phyloP scores from a whole-genome alignment of 1,140 invertebrate species.

The Hyposmocoma kahamanoa region DNA sequence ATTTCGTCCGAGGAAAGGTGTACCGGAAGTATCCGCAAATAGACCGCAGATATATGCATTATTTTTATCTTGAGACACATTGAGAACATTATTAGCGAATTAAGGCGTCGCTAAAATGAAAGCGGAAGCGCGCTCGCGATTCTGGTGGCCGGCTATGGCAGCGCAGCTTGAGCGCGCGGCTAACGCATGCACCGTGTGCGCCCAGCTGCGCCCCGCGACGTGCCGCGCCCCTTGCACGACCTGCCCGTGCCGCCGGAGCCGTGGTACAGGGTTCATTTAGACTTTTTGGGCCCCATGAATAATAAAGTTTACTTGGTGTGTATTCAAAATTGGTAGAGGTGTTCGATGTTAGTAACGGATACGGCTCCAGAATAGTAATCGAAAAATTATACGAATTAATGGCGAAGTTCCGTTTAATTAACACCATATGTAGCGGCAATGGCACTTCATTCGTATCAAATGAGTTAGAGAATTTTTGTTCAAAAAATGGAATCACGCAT shows the following conservation, averaged over 20 bases:
- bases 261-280: background rate
- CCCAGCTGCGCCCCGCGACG: conserved; percentile 10
- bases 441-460: conserved; percentile 24
- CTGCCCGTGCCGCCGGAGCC: background rate
- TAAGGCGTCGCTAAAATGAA: conserved; percentile 8
- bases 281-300: background rate
- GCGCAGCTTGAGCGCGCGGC: background rate
- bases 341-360: conserved; percentile 15
- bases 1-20: conserved; percentile 14
- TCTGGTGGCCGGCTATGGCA: conserved; percentile 11
- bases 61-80: conserved; percentile 6
- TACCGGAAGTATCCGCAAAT: conserved; percentile 1
- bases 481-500: conserved; percentile 23
- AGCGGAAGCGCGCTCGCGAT: conserved; percentile 5
- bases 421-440: conserved; percentile 32
- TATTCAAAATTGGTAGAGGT: background rate
- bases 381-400: conserved; percentile 20
- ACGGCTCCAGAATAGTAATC: conserved; percentile 9
- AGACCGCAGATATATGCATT: conserved; percentile 9
- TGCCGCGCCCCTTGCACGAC: background rate
- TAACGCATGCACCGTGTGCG: background rate
- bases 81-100: no score
- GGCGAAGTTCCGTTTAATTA: conserved; percentile 22
- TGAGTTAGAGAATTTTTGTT: conserved; percentile 26
- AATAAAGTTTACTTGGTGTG: background rate